Percentiles rank a stretch among this genome's conserved stretches.
These are phyloP conservation scores for Petrocephalus sullivani DNA, from an alignment of 2,797 vertebrate species.

Conservation along the genomic window DNA sequence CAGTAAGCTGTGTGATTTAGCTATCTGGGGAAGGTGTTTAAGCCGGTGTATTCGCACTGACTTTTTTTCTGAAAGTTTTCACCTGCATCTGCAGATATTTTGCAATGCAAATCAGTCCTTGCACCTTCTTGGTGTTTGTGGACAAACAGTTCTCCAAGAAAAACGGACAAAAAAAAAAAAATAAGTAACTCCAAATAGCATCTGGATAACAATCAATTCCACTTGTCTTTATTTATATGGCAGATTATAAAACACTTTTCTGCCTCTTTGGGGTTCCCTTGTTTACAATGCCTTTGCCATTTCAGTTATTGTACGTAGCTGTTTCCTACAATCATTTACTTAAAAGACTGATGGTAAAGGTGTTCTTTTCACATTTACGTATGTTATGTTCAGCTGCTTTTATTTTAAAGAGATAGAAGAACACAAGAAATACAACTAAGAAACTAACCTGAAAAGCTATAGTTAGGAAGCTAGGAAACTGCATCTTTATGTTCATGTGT, in stretches of 20 bases:
- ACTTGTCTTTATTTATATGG: not conserved
- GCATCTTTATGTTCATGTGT: not conserved
- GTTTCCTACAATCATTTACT: not conserved
- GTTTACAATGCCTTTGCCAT: not conserved
- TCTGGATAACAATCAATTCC: not conserved
- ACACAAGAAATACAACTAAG: not conserved
- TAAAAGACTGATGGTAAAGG: not conserved
- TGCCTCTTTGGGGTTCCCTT: not conserved
- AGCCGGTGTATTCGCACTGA: conserved; percentile 17
- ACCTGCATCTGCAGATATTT: not conserved
- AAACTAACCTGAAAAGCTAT: not conserved
- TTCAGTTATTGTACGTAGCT: not conserved
- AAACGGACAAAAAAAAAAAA: not conserved
- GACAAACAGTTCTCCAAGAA: not conserved
- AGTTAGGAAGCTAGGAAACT: not conserved
- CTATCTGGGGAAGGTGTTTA: conserved; percentile 10
- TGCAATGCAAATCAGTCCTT: conserved; percentile 19
- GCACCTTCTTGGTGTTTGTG: not conserved
- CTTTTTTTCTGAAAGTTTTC: not conserved
- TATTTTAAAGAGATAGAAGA: not conserved
- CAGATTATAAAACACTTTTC: not conserved
- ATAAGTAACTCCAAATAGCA: not conserved
- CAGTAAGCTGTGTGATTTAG: conserved; percentile 17
- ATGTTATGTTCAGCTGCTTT: not conserved
- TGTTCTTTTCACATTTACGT: not conserved